phyloP scores from a whole-genome alignment of 2,888 invertebrate genomes.

The Sphinx pinastri region DNA sequence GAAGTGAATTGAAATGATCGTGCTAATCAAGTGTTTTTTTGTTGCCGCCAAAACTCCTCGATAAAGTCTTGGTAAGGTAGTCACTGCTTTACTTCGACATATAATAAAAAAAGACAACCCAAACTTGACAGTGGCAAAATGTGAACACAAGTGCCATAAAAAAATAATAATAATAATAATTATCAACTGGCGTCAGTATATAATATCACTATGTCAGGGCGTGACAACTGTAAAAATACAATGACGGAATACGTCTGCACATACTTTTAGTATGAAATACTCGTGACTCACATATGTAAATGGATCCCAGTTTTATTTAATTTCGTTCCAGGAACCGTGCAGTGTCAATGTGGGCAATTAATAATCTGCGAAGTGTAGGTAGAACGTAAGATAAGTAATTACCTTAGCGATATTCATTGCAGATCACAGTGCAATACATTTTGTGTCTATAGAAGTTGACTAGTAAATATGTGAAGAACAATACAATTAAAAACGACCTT shows the following conservation, averaged over 20 bases:
- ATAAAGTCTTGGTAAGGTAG: too few species aligned
- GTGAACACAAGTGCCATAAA: too few species aligned
- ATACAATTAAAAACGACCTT: conserved; percentile 61
- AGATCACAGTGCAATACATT: conserved; percentile 25
- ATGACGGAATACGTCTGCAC: not conserved
- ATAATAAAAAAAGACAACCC: too few species aligned
- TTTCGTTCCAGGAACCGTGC: not conserved
- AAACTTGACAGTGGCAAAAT: too few species aligned
- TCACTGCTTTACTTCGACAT: too few species aligned
- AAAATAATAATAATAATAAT: too few species aligned
- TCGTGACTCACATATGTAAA: conserved; percentile 1
- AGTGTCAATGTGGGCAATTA: not conserved
- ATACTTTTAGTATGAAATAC: conserved; percentile 2
- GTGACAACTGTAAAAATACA: conserved; percentile 7
- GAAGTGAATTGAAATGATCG: too few species aligned
- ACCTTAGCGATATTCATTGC: not conserved
- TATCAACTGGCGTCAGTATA: not conserved
- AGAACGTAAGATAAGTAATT: not conserved
- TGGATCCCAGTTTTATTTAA: conserved; percentile 17
- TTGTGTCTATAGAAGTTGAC: conserved; percentile 32
- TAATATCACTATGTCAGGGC: too few species aligned
- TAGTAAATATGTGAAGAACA: conserved; percentile 38
- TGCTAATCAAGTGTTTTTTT: too few species aligned
- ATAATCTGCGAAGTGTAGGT: not conserved
- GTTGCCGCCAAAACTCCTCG: too few species aligned